phyloP scores from a whole-genome alignment of 2,888 invertebrate genomes.

The Chironomus riparius region DNA sequence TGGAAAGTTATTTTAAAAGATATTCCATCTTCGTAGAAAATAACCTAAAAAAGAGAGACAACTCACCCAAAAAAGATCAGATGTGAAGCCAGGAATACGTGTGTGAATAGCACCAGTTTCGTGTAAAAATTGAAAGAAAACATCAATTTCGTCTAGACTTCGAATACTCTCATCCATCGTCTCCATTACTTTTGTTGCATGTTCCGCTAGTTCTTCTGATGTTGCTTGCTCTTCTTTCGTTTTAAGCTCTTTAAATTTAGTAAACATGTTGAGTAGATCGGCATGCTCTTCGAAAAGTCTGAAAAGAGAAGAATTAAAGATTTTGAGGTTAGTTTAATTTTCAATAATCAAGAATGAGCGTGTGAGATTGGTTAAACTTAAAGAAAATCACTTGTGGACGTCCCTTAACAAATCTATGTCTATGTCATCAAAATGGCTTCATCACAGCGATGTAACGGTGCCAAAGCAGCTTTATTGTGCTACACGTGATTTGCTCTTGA shows the following conservation, averaged over 20 bases:
- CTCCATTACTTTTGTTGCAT: conserved; percentile 82
- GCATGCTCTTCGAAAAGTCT: conserved; percentile 81
- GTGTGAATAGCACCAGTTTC: conserved; percentile 76
- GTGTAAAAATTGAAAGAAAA: conserved; percentile 71
- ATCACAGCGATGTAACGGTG: too few relatives aligned
- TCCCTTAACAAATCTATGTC: too few relatives aligned
- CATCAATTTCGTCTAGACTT: conserved; percentile 74
- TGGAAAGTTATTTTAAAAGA: too few relatives aligned
- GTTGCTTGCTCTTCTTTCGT: conserved; percentile 72
- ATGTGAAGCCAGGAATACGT: conserved; percentile 75
- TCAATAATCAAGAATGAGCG: too few relatives aligned
- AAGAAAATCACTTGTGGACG: too few relatives aligned
- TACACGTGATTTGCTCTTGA: too few relatives aligned
- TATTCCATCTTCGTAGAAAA: too few relatives aligned
- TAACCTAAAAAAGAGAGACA: background rate
- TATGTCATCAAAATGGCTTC: too few relatives aligned
- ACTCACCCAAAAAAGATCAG: conserved; percentile 81
- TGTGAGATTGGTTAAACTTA: too few relatives aligned
- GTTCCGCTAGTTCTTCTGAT: conserved; percentile 75
- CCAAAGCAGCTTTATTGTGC: too few relatives aligned
- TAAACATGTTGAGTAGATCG: conserved; percentile 68
- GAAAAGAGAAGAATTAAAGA: conserved; percentile 35
- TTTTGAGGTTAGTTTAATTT: background rate
- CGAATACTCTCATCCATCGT: conserved; percentile 83
- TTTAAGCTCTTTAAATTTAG: conserved; percentile 67